phyloP scores from a whole-genome alignment of 2,888 invertebrate species.

The Trichopoda pennipes region DNA sequence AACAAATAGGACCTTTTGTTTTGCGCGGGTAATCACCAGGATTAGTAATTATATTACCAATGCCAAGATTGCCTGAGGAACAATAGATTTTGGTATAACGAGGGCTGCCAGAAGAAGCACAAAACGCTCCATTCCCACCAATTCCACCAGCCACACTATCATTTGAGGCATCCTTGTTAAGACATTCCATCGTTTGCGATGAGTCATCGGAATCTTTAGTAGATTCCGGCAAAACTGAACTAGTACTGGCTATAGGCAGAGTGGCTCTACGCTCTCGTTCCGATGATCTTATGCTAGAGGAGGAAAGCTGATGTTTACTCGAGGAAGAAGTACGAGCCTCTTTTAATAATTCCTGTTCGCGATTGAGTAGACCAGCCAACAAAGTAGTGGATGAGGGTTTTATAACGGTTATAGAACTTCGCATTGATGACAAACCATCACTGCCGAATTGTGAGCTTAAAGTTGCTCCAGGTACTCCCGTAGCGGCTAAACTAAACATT shows the following conservation, averaged over 20 bases:
- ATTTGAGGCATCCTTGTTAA: slow-evolving; percentile 50
- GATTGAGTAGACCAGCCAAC: slow-evolving; percentile 89
- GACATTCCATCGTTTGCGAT: slow-evolving; percentile 50
- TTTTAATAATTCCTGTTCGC: slow-evolving; percentile 81
- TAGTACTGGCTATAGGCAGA: slow-evolving; percentile 75
- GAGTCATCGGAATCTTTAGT: slow-evolving; percentile 52
- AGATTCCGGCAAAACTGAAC: slow-evolving; percentile 69
- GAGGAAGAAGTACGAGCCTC: slow-evolving; percentile 45
- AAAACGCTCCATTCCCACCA: slow-evolving; percentile 5
- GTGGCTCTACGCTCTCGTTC: slow-evolving; percentile 77
- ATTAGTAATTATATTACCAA: slow-evolving; percentile 78
- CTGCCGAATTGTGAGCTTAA: slow-evolving; percentile 76
- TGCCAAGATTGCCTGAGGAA: slow-evolving; percentile 78
- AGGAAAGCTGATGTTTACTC: slow-evolving; percentile 55
- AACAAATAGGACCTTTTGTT: slow-evolving; percentile 78
- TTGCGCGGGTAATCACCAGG: slow-evolving; percentile 79
- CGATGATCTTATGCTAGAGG: slow-evolving; percentile 43
- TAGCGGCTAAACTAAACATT: slow-evolving; percentile 69
- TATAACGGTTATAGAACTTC: slow-evolving; percentile 82
- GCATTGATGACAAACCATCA: slow-evolving; percentile 75
- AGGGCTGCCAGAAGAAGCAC: slow-evolving; percentile 70
- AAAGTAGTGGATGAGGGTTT: slow-evolving; percentile 94
- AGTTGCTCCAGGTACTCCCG: slow-evolving; percentile 70
- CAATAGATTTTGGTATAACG: slow-evolving; percentile 77
- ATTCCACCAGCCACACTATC: slow-evolving; percentile 68